Base-by-base conservation (phyloP, 2,888 invertebrate genomes). In the Scaptomyza reducta region DNA sequence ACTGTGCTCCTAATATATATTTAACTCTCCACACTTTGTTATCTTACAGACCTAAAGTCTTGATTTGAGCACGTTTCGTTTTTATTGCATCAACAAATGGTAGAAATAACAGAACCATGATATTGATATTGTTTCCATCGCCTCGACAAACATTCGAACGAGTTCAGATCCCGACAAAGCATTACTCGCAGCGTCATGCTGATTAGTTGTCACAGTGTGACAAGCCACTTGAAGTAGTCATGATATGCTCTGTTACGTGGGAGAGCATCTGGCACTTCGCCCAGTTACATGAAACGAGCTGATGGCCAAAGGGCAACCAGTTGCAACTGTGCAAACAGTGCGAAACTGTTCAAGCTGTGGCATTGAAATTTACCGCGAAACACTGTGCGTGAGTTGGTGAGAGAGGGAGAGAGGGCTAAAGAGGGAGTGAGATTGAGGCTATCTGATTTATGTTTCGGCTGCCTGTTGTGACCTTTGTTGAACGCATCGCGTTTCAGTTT, bases 401-500 rank as follows among this genome's bases (percentile, higher is more conserved):
- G 5, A 63, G 44, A 16, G 47, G 1, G 0, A 31, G 42, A 9
- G 7, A 35, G 18, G 27, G 25, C 11, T 27, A 2, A 13, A 4
- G 18, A 9, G 10, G n/a, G 50, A 14, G 14, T 6, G 25, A 53
- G 29, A n/a, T 13, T 25, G 42, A 14, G 42, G 59, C 22, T 59
- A 16, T 57, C 72, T 76, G 75, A 77, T 75, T 77, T 70, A 74
- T 77, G 74, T 54, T 55, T 57, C 50, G 38, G 54, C 45, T 50
- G 44, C 33, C 18, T 58, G 45, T 35, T 74, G 65, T 81, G 87
- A 87, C 82, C 87, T 79, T 70, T 40, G 14, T 79, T 46, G 45
- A 47, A 18, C 57, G 79, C 87, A 82, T 81, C 85, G 63, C 85
- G 61, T 77, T 68, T 55, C 84, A 87, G 53, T 60, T 53, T 53